Conservation (phyloP, 1,140 invertebrate genomes). For the Diabrotica virgifera region DNA sequence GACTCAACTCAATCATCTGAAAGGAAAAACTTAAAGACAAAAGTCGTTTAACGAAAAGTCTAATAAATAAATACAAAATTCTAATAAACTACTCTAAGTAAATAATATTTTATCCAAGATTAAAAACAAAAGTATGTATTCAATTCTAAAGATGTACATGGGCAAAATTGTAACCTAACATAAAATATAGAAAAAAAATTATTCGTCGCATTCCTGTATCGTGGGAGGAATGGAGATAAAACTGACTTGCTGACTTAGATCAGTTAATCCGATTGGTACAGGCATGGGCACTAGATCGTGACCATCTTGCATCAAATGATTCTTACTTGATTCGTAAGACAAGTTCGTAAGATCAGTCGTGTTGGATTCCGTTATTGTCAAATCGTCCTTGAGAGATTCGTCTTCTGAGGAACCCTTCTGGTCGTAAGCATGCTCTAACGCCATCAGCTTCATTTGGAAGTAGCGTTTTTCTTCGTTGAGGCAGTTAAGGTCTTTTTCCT, state of each 20-base stretch:
- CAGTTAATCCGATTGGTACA: conserved; percentile 17
- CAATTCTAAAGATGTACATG: too few relatives aligned
- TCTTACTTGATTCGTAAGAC: conserved; percentile 4
- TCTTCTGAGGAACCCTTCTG: conserved; percentile 35
- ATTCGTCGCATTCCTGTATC: conserved; percentile 45
- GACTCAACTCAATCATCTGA: too few relatives aligned
- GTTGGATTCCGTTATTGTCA: conserved; percentile 19
- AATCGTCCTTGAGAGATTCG: conserved; percentile 40
- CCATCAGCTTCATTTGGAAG: conserved; percentile 46
- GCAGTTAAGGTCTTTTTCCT: conserved; percentile 55
- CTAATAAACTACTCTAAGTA: too few relatives aligned
- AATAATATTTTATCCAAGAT: too few relatives aligned
- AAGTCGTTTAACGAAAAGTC: too few relatives aligned
- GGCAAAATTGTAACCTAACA: too few relatives aligned
- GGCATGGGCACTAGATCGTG: conserved; percentile 11
- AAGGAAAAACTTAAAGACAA: too few relatives aligned
- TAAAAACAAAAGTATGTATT: too few relatives aligned
- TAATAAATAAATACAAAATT: too few relatives aligned
- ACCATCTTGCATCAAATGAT: not conserved
- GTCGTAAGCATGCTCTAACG: conserved; percentile 35
- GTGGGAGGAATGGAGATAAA: conserved; percentile 41
- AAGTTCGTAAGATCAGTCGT: conserved; percentile 12
- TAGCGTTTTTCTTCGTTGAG: conserved; percentile 54
- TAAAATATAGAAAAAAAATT: not conserved
- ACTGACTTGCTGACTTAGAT: conserved; percentile 4